Evolutionary conservation across 1,140 invertebrate species (phyloP), one percentile per base, ranked within the genome.

Genomic region (Dinoponera quadriceps): DNA sequence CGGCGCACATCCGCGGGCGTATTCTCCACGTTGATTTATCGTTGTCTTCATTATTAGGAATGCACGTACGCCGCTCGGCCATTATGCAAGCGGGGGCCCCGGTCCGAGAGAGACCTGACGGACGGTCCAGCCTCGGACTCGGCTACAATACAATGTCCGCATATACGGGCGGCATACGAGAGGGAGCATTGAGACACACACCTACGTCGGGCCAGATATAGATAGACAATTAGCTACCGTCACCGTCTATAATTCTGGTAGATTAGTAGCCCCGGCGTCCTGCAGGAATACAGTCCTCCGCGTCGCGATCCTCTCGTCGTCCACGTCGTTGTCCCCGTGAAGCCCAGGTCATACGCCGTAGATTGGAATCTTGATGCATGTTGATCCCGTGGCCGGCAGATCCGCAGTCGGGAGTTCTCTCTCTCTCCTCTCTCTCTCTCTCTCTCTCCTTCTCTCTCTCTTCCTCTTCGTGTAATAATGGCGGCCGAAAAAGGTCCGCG

Each of bases 11-110:
- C 94, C 93, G 93, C 92, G 93, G 91, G 91, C 92, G 92, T 94
- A 94, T 94, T 94, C 94, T 93, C 91, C 91, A 85, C 89, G 91
- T 94, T 94, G 94, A 94, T 94, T 94, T 94, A 94, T 94, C 92
- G 94, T 92, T 94, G 93, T 94, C 94, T 94, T 94, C 93, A 93
- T 94, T 94, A 94, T 94, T 94, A 94, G 93, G 93, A 94, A 94
- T 94, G 93, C 93, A 94, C 90, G 92, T 91, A 92, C 89, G 91
- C 89, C 83, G 90, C 85, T 83, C 85, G 90, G 90, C 91, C 91
- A 94, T 94, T 94, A 94, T 93, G 85, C 92, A 85, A 87, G 90
- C 88, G 86, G 87, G 89, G 87, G 88, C 88, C 89, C 89, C 84
- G 88, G 44, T 77, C 83, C 48, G 83, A 77, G 85, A 86, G 85